phyloP scores from a whole-genome alignment of 2,113 vertebrate species.

The Spea bombifrons region DNA sequence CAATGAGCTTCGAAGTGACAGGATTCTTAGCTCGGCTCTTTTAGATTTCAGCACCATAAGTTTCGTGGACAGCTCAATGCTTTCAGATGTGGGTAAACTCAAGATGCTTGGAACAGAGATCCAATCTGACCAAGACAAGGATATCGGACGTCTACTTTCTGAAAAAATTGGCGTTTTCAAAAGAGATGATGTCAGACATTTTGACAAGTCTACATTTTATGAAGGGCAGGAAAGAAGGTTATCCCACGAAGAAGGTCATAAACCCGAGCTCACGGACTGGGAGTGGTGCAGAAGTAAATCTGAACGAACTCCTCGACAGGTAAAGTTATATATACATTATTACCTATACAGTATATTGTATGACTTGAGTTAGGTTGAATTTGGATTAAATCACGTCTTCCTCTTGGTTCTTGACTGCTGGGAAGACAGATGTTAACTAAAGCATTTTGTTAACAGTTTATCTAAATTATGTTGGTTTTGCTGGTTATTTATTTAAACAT shows the following conservation, averaged over 20 bases:
- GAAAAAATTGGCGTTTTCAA: conserved; percentile 16
- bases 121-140: conserved; percentile 24
- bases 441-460: too few species aligned
- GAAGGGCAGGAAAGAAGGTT: conserved; percentile 78
- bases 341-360: not conserved
- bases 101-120: conserved; percentile 18
- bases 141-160: conserved; percentile 30
- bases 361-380: not conserved
- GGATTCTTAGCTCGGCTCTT: conserved; percentile 53
- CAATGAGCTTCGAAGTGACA: conserved; percentile 48
- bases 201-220: conserved; percentile 58
- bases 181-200: conserved; percentile 54
- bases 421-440: too few species aligned
- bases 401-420: not conserved
- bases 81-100: conserved; percentile 55
- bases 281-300: conserved; percentile 97
- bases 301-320: conserved; percentile 91
- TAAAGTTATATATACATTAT: conserved; percentile 52
- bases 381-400: not conserved
- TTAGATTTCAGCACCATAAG: conserved; percentile 72
- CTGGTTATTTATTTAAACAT: too few species aligned
- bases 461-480: too few species aligned
- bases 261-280: conserved; percentile 86
- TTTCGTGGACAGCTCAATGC: conserved; percentile 67
- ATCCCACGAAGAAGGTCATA: conserved; percentile 76